Percentiles rank a stretch among this genome's conserved stretches.
phyloP scores from a whole-genome alignment of 1,140 invertebrate genomes.

The Mylabris phalerata region DNA sequence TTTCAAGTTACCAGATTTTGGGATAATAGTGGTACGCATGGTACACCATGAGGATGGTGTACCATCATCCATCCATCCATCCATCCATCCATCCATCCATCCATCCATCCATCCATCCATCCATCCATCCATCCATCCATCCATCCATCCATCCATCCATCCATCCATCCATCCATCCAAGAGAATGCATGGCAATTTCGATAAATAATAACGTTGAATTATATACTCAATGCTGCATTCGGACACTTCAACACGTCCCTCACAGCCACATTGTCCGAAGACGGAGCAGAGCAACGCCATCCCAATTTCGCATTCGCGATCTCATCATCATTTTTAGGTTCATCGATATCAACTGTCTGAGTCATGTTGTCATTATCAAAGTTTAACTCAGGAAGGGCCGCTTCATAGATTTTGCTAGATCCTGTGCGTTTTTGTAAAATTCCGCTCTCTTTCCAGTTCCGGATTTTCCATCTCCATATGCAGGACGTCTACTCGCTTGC shows the following conservation, averaged over 20 bases:
- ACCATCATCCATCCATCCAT: too few species aligned
- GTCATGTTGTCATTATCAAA: neutral
- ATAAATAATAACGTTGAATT: conserved; percentile 12
- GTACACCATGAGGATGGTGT: conserved; percentile 3
- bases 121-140: too few species aligned
- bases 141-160: too few species aligned
- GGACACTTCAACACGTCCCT: neutral
- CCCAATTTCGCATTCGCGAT: neutral
- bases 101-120: too few species aligned
- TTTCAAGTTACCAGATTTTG: conserved; percentile 7
- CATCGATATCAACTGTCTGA: neutral
- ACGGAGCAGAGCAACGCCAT: conserved; percentile 14
- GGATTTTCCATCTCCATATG: neutral
- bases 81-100: too few species aligned
- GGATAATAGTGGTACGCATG: conserved; percentile 16
- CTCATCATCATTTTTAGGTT: conserved; percentile 2
- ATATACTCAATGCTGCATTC: neutral
- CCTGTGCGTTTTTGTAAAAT: conserved; percentile 2
- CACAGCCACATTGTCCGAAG: conserved; percentile 11
- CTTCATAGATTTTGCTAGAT: conserved; percentile 1
- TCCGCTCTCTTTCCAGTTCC: neutral
- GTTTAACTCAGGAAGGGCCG: neutral
- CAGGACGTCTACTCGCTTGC: too few species aligned
- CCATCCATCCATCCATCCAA: too few species aligned
- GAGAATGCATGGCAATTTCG: conserved; percentile 1